Evolutionary conservation across 2,888 invertebrate species (phyloP).

Genomic region (Carterocephalus palaemon): DNA sequence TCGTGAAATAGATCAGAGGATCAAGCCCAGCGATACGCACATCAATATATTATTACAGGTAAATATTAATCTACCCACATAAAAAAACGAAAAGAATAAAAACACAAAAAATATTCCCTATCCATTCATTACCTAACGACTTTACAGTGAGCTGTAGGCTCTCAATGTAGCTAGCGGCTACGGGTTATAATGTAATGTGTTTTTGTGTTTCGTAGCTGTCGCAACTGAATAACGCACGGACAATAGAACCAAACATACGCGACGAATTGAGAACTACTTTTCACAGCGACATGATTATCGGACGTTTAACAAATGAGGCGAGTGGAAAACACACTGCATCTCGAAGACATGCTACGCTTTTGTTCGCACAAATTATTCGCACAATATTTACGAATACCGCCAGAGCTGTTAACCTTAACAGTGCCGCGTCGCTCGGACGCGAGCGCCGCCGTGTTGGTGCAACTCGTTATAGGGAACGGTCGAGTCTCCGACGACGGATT

Average conservation of each 20-base stretch:
- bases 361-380: constrained; percentile 33
- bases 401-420: constrained; percentile 55
- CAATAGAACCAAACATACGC: constrained; percentile 71
- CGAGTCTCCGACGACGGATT: constrained; percentile 42
- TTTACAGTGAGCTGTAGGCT: constrained; percentile 32
- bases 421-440: constrained; percentile 35
- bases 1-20: too few relatives aligned
- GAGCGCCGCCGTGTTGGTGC: constrained; percentile 28
- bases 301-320: constrained; percentile 36
- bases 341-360: constrained; percentile 7
- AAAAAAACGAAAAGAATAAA: too few relatives aligned
- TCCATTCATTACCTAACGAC: constrained; percentile 27
- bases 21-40: too few relatives aligned
- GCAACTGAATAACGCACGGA: constrained; percentile 56
- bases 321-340: constrained; percentile 9
- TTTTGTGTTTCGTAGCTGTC: constrained; percentile 57
- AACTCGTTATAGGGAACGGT: constrained; percentile 40
- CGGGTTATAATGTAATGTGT: constrained; percentile 43
- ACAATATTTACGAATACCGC: constrained; percentile 65
- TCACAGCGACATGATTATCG: constrained; percentile 54
- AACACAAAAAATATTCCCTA: neutral
- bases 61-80: too few relatives aligned
- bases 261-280: constrained; percentile 62
- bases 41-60: too few relatives aligned
- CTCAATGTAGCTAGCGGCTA: too few relatives aligned